Percentiles rank a stretch among this genome's conserved stretches.
Evolutionary conservation across 2,888 invertebrate genomes (phyloP).

Genomic region (Pterobdella sp.): DNA sequence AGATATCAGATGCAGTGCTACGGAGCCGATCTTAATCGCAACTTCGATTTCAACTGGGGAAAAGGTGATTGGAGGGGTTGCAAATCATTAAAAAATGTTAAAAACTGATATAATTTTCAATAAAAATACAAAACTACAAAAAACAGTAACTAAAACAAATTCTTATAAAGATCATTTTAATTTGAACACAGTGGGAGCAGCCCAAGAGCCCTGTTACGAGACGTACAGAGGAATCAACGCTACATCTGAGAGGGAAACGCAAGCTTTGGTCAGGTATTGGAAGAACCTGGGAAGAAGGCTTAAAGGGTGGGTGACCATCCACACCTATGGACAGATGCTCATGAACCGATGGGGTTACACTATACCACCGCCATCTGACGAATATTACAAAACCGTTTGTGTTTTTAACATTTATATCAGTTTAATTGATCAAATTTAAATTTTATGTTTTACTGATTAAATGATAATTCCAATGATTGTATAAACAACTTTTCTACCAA

Average conservation of each 20-base stretch:
- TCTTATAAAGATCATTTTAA: too few species aligned
- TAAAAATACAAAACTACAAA: neutral
- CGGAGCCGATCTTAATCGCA: slow-evolving; percentile 23
- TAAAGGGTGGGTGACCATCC: slow-evolving; percentile 21
- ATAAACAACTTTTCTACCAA: too few species aligned
- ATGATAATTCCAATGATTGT: too few species aligned
- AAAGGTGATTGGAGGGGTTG: neutral
- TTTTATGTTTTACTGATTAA: too few species aligned
- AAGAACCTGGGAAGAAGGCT: neutral
- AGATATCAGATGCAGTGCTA: neutral
- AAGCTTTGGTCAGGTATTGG: slow-evolving; percentile 16
- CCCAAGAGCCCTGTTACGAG: neutral
- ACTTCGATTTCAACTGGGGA: slow-evolving; percentile 26
- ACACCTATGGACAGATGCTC: slow-evolving; percentile 24
- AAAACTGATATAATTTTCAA: too few species aligned
- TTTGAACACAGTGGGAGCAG: neutral
- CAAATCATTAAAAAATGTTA: too few species aligned
- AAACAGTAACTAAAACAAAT: neutral
- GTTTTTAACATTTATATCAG: neutral
- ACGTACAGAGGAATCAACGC: neutral
- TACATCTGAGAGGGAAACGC: neutral
- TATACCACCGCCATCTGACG: neutral
- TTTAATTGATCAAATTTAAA: too few species aligned
- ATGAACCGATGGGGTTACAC: slow-evolving; percentile 5
- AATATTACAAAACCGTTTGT: slow-evolving; percentile 11